phyloP scores from a whole-genome alignment of 30 jellyfish, hydroid and myxozoan genomes.

The Aurelia aurita complex sp. Pacific region DNA sequence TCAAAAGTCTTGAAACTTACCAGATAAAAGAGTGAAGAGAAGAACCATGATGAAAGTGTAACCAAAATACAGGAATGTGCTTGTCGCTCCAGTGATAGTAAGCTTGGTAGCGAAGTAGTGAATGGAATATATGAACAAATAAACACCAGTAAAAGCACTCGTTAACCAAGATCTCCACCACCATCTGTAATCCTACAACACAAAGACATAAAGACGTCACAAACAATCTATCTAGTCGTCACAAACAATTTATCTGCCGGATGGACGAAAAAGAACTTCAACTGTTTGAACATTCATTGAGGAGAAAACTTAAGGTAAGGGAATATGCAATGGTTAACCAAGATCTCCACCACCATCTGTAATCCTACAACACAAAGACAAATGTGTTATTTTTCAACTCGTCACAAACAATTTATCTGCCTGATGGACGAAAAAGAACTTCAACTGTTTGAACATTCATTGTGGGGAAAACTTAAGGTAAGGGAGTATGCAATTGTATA shows the following conservation, averaged over 20 bases:
- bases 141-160: conserved; percentile 95
- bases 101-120: conserved; percentile 90
- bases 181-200: conserved; percentile 91
- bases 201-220: not conserved
- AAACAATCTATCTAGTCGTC: too few relatives aligned
- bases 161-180: conserved; percentile 98
- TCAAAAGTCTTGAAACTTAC: conserved; percentile 27
- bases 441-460: too few relatives aligned
- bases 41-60: conserved; percentile 93
- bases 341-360: conserved; percentile 99
- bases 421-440: too few relatives aligned
- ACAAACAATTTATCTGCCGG: too few relatives aligned
- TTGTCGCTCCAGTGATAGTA: conserved; percentile 85
- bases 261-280: too few relatives aligned
- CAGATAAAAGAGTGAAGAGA: conserved; percentile 85
- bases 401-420: too few relatives aligned
- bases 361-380: conserved; percentile 60
- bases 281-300: too few relatives aligned
- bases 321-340: conserved; percentile 77
- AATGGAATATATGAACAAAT: conserved; percentile 81
- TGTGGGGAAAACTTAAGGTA: too few relatives aligned
- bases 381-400: too few relatives aligned
- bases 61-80: conserved; percentile 93
- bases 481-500: too few relatives aligned
- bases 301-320: too few relatives aligned